Base-by-base conservation (phyloP, 2,113 vertebrate genomes). In the Dolichallabes microphthalmus region DNA sequence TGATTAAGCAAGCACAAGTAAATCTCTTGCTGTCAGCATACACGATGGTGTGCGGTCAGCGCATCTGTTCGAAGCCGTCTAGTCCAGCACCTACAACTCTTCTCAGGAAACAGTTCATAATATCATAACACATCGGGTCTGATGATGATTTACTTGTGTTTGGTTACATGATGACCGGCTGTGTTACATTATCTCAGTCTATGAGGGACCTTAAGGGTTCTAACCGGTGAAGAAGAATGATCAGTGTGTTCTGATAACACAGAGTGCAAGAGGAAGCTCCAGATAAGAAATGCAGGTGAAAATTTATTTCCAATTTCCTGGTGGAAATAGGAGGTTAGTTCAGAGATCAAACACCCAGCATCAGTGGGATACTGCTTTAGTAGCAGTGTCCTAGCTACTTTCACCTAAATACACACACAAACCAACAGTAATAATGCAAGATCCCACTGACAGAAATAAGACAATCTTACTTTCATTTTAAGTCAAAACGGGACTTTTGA, bases 1-100 rank as follows among this genome's bases (percentile, higher is more conserved):
- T 64, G 88, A 80, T 88, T 68, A 85, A 86, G 82, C 78, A 88
- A 89, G 82, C 88, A 66, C 2, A 13, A 80, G 79, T 85, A 89
- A 85, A 85, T 89, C 73, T 86, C 25, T 17, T 22, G 22, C 30
- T 82, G 69, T 86, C 78, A 69, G 80, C 78, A 39, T 83, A 32
- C 64, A 71, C 17, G 20, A 58, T 7, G 32, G 76, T 74, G 83
- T 76, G 50, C 53, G 11, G 68, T 74, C 25, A 52, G 45, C 2
- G 13, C 73, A n/a, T 75, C 73, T n/a, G 73, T 53, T 52, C 45
- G 1, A 27, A 75, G 25, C 39, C 4, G 25, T 53, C 20, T 57
- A 35, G 20, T 60, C 60, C 71, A 22, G 76, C 77, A 57, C 64
- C 11, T 32, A 61, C 58, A 45, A 8, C 61, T 30, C 57, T 25